phyloP scores from a whole-genome alignment of 2,113 vertebrate species.

The Motacilla tschutschensis region DNA sequence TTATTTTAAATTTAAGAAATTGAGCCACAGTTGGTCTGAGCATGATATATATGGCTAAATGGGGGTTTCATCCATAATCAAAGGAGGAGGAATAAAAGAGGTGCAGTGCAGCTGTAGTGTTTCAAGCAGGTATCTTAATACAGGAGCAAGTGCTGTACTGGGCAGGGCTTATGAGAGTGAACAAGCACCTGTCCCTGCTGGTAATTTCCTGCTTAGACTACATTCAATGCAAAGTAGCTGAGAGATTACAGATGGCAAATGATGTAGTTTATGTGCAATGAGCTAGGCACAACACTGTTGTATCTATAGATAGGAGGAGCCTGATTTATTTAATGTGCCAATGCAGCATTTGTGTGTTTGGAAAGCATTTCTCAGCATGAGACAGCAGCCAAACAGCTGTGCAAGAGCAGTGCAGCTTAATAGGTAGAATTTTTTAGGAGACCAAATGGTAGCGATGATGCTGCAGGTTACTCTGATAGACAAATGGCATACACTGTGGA shows the following conservation, averaged over 20 bases:
- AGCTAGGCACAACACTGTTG: background rate
- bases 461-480: background rate
- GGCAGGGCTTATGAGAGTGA: background rate
- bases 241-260: background rate
- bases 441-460: background rate
- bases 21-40: background rate
- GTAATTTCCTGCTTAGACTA: background rate
- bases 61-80: background rate
- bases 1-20: background rate
- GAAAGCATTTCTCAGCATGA: conserved; percentile 9
- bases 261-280: background rate
- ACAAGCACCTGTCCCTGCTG: background rate
- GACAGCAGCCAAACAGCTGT: conserved; percentile 20
- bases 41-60: background rate
- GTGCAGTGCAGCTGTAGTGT: background rate
- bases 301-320: background rate
- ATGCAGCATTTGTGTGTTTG: background rate
- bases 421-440: background rate
- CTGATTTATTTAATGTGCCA: background rate
- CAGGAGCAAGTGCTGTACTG: background rate
- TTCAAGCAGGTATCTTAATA: background rate
- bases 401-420: background rate
- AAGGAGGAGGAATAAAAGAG: background rate
- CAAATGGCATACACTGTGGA: background rate
- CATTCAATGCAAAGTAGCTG: background rate